Base-by-base conservation (phyloP, 1,140 invertebrate genomes). In the Brachionus calyciflorus region DNA sequence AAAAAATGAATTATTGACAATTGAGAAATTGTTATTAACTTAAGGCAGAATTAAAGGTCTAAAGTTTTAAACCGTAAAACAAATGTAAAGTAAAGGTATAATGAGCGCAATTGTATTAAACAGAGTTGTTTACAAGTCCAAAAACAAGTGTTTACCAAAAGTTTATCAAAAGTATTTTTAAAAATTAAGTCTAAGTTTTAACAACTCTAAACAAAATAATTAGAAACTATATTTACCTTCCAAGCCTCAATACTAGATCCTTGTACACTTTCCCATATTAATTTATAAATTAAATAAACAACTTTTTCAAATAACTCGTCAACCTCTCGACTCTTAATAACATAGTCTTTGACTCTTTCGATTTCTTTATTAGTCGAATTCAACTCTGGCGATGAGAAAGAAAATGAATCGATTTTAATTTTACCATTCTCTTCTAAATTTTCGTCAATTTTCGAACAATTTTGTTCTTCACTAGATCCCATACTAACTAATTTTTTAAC, bases 191-290 rank as follows among this genome's bases (percentile, higher is more conserved):
- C 14, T 12, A 78, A 55, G 21, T 26, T 53, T n/a, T n/a, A n/a
- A n/a, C n/a, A n/a, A n/a, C n/a, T n/a, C n/a, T n/a, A n/a, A n/a
- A n/a, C n/a, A n/a, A n/a, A n/a, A n/a, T n/a, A n/a, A n/a, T n/a
- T n/a, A n/a, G n/a, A n/a, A n/a, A n/a, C n/a, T n/a, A n/a, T n/a
- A 21, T 51, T 21, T 33, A 88, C 87, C 83, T 87, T 88, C 89
- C 89, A 90, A 41, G 86, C 85, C 19, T 86, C 83, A 63, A 85
- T 85, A 80, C 85, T 84, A 69, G 87, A 87, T 44, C 88, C 87
- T 63, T 88, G 86, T 21, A 89, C 84, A 24, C 89, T 89, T 78
- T 88, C 85, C 89, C 89, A 90, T 80, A 89, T 86, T 0, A 89
- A 82, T 7, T 87, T 87, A 73, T 46, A 21, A 28, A 65, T 44